Evolutionary conservation across 2,888 invertebrate species (phyloP), one percentile per base, ranked within the genome.

Genomic region (Pristionchus arcanus): DNA sequence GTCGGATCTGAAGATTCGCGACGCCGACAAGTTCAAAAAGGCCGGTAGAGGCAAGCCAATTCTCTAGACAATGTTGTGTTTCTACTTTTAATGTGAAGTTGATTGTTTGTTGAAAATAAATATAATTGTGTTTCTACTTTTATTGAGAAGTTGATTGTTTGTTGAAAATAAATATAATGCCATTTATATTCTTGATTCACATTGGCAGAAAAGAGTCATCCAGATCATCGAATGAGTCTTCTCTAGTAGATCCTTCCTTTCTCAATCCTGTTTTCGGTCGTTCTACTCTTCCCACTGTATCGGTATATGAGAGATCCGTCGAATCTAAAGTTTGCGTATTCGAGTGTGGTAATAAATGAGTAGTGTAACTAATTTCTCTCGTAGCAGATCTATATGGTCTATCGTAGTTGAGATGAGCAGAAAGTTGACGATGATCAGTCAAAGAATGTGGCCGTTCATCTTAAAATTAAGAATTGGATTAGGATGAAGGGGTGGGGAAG

Each of bases 141-240:
- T 49, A 49, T 49, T 49, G 11, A 11, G 42, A 11, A 49, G 42
- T 49, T 49, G 42, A 49, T 13, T 49, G 42, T 49, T 49, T 49
- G 42, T 49, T 49, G 42, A 49, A 7, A 49, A 49, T 49, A 49
- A 49, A 49, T 49, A 9, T 42, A 42, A 42, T 49, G 9, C 11
- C 13, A 28, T 85, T 2, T 34, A 53, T 81, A 34, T 49, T 49
- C 42, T 49, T 49, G 42, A 49, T n/a, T 96, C 96, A 97, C 95
- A 97, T 97, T 2, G 97, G 97, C 92, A 97, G 95, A 83, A 97
- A 96, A 95, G 97, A 97, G 94, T 97, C 97, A 31, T 97, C 97
- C 34, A 97, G 96, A 95, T 97, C 97, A 94, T 97, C 97, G 95
- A 97, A 97, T 95, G 97, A 97, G 95, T 97, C 97, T 87, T 97